phyloP scores from a whole-genome alignment of 2,888 invertebrate genomes.

The Andrena praecox region DNA sequence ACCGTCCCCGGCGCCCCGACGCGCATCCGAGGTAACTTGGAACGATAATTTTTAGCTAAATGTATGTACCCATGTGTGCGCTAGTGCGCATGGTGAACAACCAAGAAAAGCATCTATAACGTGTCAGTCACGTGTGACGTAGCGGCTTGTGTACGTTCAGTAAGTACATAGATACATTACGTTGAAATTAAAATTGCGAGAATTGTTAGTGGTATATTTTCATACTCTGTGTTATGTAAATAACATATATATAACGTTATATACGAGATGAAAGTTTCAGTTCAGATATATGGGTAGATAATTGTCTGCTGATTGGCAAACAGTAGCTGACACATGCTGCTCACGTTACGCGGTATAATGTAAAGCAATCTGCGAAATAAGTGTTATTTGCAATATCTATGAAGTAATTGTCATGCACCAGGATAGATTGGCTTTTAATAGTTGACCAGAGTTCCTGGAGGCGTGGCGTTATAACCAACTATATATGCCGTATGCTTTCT shows the following conservation, averaged over 20 bases:
- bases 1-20: neutral
- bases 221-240: slow-evolving; percentile 60
- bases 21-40: too few relatives aligned
- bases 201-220: neutral
- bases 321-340: slow-evolving; percentile 34
- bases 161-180: slow-evolving; percentile 58
- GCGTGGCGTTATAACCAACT: slow-evolving; percentile 44
- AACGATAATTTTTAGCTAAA: neutral
- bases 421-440: slow-evolving; percentile 23
- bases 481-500: slow-evolving; percentile 25
- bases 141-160: slow-evolving; percentile 29
- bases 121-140: slow-evolving; percentile 66
- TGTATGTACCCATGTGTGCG: neutral
- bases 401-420: neutral
- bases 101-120: slow-evolving; percentile 59
- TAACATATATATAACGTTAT: slow-evolving; percentile 50
- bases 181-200: neutral
- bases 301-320: slow-evolving; percentile 4
- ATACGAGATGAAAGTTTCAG: slow-evolving; percentile 59
- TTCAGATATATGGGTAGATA: slow-evolving; percentile 51
- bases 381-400: too few relatives aligned
- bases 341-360: slow-evolving; percentile 21
- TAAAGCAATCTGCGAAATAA: slow-evolving; percentile 4
- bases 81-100: slow-evolving; percentile 29
- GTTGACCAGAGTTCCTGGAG: slow-evolving; percentile 18